phyloP scores from a whole-genome alignment of 2,113 vertebrate species.

The Callipepla californica region DNA sequence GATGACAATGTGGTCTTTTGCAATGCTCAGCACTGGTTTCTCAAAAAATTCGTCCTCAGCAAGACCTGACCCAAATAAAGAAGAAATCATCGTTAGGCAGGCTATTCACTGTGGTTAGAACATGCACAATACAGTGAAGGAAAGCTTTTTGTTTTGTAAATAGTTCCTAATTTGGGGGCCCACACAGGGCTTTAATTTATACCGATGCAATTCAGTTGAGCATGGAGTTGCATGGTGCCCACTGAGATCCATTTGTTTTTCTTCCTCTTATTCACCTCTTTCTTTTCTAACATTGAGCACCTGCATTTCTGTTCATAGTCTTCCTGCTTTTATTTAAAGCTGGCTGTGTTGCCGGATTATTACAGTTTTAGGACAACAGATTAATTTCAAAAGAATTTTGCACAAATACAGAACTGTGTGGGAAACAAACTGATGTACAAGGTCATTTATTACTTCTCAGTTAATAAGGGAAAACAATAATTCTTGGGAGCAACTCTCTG shows the following conservation, averaged over 20 bases:
- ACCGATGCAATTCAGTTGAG: neutral
- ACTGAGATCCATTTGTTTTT: neutral
- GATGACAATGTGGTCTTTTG: slow-evolving; percentile 48
- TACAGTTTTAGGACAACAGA: neutral
- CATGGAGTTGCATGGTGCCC: neutral
- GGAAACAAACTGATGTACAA: neutral
- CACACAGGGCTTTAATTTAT: neutral
- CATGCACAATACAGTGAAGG: neutral
- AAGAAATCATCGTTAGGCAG: neutral
- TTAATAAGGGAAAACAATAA: neutral
- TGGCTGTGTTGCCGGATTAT: neutral
- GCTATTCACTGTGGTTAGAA: neutral
- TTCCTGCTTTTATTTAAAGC: neutral
- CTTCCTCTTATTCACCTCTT: neutral
- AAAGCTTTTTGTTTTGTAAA: slow-evolving; percentile 50
- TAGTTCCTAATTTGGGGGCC: slow-evolving; percentile 32
- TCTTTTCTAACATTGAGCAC: neutral
- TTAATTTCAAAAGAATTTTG: neutral
- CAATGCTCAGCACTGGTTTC: slow-evolving; percentile 63
- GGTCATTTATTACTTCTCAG: neutral
- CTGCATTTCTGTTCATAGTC: neutral
- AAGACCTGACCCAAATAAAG: slow-evolving; percentile 62
- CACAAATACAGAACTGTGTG: neutral
- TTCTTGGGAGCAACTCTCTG: neutral
- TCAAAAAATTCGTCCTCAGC: slow-evolving; percentile 24